Conservation (phyloP, 2,888 invertebrate species). For the Drosophila kanekoi region DNA sequence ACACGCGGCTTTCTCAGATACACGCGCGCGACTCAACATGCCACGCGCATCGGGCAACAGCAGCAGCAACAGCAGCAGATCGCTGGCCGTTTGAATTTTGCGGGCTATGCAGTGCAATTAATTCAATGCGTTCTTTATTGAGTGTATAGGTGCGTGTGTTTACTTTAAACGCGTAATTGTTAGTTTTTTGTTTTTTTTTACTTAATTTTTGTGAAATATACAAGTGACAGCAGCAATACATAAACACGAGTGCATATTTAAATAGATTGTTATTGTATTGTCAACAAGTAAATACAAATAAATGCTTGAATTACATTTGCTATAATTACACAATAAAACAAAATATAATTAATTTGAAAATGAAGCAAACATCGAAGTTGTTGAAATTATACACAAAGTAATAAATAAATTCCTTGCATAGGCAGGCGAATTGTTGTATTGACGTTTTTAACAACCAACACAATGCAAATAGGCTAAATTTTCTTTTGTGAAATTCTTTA, state of each 20-base stretch:
- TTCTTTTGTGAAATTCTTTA: too few species aligned
- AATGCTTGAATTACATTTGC: too few species aligned
- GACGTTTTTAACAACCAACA: too few species aligned
- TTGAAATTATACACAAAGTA: too few species aligned
- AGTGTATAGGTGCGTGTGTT: slow-evolving; percentile 13
- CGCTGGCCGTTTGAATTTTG: slow-evolving; percentile 45
- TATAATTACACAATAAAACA: neutral
- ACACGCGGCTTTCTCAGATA: slow-evolving; percentile 41
- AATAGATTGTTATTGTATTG: slow-evolving; percentile 15
- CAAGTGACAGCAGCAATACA: slow-evolving; percentile 17
- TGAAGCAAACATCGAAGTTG: neutral
- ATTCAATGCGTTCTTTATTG: slow-evolving; percentile 19
- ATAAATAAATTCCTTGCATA: too few species aligned
- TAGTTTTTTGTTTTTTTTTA: neutral
- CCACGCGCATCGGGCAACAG: neutral
- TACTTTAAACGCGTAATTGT: slow-evolving; percentile 20
- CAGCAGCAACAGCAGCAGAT: slow-evolving; percentile 28
- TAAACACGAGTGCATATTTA: slow-evolving; percentile 1
- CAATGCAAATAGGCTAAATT: too few species aligned
- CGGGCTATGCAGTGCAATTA: slow-evolving; percentile 40
- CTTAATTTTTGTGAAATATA: slow-evolving; percentile 10
- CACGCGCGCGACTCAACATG: slow-evolving; percentile 15
- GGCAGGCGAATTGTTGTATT: too few species aligned
- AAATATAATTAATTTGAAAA: neutral
- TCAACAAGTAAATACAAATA: neutral